phyloP scores from a whole-genome alignment of 2,888 invertebrate genomes.

The Bombyx huttoni region DNA sequence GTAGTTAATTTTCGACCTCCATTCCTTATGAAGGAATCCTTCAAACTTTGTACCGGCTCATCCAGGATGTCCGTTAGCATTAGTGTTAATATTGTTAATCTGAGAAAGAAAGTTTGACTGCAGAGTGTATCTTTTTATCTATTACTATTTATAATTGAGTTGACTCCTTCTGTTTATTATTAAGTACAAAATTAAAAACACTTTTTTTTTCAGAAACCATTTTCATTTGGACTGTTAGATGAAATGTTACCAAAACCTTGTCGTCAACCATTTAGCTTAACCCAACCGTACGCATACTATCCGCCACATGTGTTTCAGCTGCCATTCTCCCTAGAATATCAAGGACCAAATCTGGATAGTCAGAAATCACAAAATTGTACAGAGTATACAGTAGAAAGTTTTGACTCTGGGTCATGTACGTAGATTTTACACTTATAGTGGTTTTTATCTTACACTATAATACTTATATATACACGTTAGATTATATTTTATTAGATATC shows the following conservation, averaged over 20 bases:
- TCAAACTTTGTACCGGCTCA: too few species aligned
- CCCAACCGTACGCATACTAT: conserved; percentile 56
- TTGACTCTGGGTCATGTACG: conserved; percentile 54
- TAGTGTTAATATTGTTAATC: too few species aligned
- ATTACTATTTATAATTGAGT: too few species aligned
- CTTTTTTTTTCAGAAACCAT: conserved; percentile 56
- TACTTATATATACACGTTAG: too few species aligned
- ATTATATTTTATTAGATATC: too few species aligned
- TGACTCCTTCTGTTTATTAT: background rate
- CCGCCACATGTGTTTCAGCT: conserved; percentile 59
- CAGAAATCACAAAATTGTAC: conserved; percentile 34
- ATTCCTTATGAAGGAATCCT: too few species aligned
- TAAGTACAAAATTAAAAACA: background rate
- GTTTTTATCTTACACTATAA: too few species aligned
- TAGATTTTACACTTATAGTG: conserved; percentile 6
- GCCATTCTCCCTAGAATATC: conserved; percentile 42
- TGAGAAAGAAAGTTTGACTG: too few species aligned
- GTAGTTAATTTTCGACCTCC: too few species aligned
- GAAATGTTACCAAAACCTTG: conserved; percentile 56
- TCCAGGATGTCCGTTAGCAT: too few species aligned
- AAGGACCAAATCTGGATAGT: conserved; percentile 18
- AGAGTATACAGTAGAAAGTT: conserved; percentile 50
- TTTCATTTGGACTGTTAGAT: conserved; percentile 54
- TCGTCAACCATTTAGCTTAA: conserved; percentile 45
- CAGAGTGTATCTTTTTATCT: too few species aligned